Evolutionary conservation across 2,113 vertebrate genomes (phyloP).

Genomic region (Crotalus horridus): DNA sequence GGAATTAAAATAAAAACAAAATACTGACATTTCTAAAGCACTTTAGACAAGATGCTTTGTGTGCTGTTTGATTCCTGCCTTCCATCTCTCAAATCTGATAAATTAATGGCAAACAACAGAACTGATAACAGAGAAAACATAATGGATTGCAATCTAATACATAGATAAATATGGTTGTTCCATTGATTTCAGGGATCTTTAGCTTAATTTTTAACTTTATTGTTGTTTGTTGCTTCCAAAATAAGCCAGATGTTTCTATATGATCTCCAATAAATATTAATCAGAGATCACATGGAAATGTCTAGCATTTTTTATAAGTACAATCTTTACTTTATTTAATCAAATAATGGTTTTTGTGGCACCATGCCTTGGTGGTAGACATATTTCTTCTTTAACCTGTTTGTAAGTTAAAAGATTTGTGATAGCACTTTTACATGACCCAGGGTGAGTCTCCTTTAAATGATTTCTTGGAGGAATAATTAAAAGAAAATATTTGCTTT

Average conservation of each 20-base stretch:
- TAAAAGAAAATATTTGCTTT: slow-evolving; percentile 68
- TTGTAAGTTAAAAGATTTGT: slow-evolving; percentile 57
- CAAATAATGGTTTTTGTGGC: slow-evolving; percentile 47
- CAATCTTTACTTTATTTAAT: slow-evolving; percentile 36
- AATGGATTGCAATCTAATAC: background rate
- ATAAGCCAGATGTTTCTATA: background rate
- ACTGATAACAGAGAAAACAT: background rate
- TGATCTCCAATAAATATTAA: background rate
- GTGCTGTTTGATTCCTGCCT: background rate
- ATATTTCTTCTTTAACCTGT: slow-evolving; percentile 36
- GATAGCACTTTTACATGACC: slow-evolving; percentile 61
- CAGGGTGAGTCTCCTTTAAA: slow-evolving; percentile 53
- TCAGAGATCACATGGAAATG: background rate
- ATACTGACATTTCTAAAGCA: background rate
- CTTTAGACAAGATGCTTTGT: background rate
- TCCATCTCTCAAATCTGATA: background rate
- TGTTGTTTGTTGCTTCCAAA: background rate
- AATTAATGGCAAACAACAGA: background rate
- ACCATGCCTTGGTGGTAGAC: slow-evolving; percentile 39
- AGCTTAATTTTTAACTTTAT: background rate
- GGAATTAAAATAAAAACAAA: background rate
- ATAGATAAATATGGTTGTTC: background rate
- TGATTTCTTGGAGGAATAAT: slow-evolving; percentile 67
- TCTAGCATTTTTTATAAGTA: background rate
- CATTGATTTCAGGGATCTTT: background rate